Evolutionary conservation across 2,797 vertebrate species (phyloP), one percentile per base, ranked within the genome.

Genomic region (Pagetopsis macropterus): DNA sequence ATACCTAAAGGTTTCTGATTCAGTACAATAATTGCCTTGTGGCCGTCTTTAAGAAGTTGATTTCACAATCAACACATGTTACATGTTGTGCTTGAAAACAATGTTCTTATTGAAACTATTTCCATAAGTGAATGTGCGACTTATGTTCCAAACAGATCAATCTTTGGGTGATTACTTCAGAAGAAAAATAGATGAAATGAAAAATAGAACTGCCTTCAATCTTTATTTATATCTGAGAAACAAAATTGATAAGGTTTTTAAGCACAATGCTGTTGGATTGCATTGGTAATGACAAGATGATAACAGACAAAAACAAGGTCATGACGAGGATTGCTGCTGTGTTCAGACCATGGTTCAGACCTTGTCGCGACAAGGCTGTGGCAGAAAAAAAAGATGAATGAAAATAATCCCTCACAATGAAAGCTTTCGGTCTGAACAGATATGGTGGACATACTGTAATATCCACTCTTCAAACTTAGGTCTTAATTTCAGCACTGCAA

Each of bases 241-340:
- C 40, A 27, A 67, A 69, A 61, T 37, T 8, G 33, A 6, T 37
- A 56, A 12, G 11, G 33, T 11, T 37, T 17, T 12, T n/a, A n/a
- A 59, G 46, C n/a, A n/a, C 13, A 3, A 4, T 21, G 16, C 55
- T 54, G 1, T 56, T 54, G 14, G 5, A 72, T 5, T 43, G 49
- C 19, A 33, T 56, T 51, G 23, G n/a, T 51, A 63, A 59, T 70
- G 41, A 57, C 31, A 65, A n/a, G 16, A 75, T 23, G 44, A 70
- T 31, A 41, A 68, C 9, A 58, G 6, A 17, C 41, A 59, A 52
- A 21, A 52, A 27, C 31, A 78, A 58, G 56, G 63, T 56, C 49
- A 68, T 46, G 31, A 49, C 15, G 0, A 40, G 46, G 16, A 31
- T 44, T 21, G n/a, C 41, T 21, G 59, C 21, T 40, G 37, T 60